Evolutionary conservation across 2,888 invertebrate species (phyloP).

Genomic region (Syrphus vitripennis): DNA sequence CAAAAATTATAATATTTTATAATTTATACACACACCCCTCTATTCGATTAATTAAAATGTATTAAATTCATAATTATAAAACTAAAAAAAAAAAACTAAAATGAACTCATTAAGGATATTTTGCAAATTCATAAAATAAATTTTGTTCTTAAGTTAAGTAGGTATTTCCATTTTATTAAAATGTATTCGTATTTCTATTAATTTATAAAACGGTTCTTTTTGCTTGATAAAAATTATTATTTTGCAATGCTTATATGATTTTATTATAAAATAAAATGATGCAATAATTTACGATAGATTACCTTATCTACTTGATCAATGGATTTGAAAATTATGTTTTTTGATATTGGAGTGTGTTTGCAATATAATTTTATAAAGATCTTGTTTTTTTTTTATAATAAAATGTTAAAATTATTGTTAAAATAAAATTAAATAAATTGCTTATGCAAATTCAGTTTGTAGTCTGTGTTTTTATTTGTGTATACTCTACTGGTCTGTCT

Average conservation of each 20-base stretch:
- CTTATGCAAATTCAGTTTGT: neutral
- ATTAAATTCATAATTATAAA: neutral
- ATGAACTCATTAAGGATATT: neutral
- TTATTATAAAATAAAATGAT: neutral
- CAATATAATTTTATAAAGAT: neutral
- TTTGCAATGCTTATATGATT: neutral
- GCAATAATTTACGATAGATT: neutral
- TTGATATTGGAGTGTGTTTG: neutral
- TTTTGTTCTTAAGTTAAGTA: too few relatives aligned
- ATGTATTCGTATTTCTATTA: neutral
- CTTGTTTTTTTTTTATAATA: neutral
- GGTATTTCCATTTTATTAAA: neutral
- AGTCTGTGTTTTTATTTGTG: neutral
- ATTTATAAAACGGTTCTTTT: neutral
- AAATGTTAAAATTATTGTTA: neutral
- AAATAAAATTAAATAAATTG: neutral
- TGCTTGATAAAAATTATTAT: neutral
- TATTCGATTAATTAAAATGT: too few relatives aligned
- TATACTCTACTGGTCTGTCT: neutral
- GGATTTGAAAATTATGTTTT: neutral
- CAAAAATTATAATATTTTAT: too few relatives aligned
- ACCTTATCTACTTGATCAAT: neutral
- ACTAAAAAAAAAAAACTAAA: neutral
- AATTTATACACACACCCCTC: too few relatives aligned
- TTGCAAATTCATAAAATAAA: neutral